Conservation (phyloP, 2,797 vertebrate genomes). For the Chiloscyllium punctatum region DNA sequence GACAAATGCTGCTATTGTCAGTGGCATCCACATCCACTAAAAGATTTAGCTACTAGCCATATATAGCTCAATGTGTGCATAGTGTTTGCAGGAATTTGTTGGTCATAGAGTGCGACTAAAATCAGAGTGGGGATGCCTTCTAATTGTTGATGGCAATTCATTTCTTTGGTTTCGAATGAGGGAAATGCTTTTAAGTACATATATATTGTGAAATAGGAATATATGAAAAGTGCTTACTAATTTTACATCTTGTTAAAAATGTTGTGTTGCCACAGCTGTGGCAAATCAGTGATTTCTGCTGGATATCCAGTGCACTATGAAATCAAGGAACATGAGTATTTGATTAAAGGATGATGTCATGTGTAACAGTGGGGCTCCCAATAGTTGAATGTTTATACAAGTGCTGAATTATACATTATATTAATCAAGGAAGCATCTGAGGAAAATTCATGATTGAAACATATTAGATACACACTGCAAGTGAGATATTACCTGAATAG, state of each 20-base stretch:
- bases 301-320: neutral
- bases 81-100: neutral
- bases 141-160: neutral
- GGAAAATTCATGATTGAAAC: neutral
- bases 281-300: neutral
- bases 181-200: neutral
- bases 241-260: neutral
- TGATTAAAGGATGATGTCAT: neutral
- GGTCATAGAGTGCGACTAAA: neutral
- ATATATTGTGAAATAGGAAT: neutral
- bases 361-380: neutral
- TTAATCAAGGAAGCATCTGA: neutral
- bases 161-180: neutral
- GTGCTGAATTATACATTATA: neutral
- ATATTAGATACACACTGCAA: neutral
- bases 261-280: neutral
- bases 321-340: neutral
- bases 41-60: neutral
- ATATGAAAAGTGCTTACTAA: neutral
- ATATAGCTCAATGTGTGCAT: neutral
- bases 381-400: neutral
- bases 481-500: neutral
- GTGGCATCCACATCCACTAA: neutral
- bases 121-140: neutral
- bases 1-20: neutral